These are phyloP conservation scores for Sminthurides bifidus DNA, from an alignment of 1,140 invertebrate genomes.

Conservation along the genomic window DNA sequence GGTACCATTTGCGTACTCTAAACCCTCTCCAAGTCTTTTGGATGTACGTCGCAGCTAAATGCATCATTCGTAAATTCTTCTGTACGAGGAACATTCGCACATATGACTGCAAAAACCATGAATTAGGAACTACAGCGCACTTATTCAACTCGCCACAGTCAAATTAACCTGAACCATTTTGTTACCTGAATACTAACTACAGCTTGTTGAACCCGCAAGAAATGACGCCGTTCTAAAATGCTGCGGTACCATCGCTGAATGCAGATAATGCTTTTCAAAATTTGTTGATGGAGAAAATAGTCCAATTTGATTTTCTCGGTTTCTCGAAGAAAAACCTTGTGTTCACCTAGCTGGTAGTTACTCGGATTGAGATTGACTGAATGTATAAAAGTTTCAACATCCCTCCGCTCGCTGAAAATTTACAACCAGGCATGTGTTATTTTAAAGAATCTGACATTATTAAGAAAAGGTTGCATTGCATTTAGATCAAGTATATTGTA, in stretches of 20 bases:
- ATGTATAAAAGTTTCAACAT: conserved; percentile 66
- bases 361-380: conserved; percentile 68
- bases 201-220: conserved; percentile 57
- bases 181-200: conserved; percentile 60
- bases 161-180: too few relatives aligned
- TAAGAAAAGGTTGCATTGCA: background rate
- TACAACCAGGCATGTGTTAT: conserved; percentile 11
- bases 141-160: too few relatives aligned
- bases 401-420: conserved; percentile 51
- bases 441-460: background rate
- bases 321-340: conserved; percentile 85
- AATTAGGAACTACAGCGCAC: too few relatives aligned
- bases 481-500: too few relatives aligned
- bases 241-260: conserved; percentile 87
- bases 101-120: conserved; percentile 42
- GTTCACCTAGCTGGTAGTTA: conserved; percentile 82
- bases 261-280: conserved; percentile 78
- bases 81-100: conserved; percentile 51
- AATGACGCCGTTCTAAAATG: conserved; percentile 61
- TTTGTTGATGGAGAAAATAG: conserved; percentile 80
- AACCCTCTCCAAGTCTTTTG: conserved; percentile 63
- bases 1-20: conserved; percentile 51
- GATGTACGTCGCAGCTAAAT: conserved; percentile 56
- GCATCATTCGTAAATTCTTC: conserved; percentile 36
- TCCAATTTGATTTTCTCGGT: conserved; percentile 88